Evolutionary conservation across 2,888 invertebrate species (phyloP).

Genomic region (Ecliptopera silaceata): DNA sequence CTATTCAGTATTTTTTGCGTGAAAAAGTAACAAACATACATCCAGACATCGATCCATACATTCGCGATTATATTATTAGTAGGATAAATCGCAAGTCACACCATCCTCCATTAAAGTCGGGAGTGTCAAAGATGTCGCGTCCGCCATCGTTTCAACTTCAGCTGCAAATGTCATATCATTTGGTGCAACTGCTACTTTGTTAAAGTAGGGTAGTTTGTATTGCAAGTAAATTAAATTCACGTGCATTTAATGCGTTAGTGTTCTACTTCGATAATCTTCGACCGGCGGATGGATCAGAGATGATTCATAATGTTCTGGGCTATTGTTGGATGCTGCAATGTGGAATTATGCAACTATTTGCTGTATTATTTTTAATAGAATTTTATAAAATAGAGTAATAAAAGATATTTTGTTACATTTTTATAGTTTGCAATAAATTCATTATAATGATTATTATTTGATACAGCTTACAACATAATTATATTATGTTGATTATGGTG

Average conservation of each 20-base stretch:
- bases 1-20: too few species aligned
- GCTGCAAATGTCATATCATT: slow-evolving; percentile 72
- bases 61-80: too few species aligned
- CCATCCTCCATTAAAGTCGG: not conserved
- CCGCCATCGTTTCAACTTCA: slow-evolving; percentile 29
- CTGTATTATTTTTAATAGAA: slow-evolving; percentile 53
- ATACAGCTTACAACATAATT: too few species aligned
- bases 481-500: too few species aligned
- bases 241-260: slow-evolving; percentile 81
- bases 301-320: slow-evolving; percentile 78
- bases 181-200: slow-evolving; percentile 79
- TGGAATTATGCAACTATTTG: slow-evolving; percentile 72
- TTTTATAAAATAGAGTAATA: too few species aligned
- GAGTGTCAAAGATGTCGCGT: slow-evolving; percentile 5
- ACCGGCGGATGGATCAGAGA: slow-evolving; percentile 74
- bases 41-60: too few species aligned
- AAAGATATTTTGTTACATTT: too few species aligned
- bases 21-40: too few species aligned
- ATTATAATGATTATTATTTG: too few species aligned
- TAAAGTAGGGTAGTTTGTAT: slow-evolving; percentile 69
- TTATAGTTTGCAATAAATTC: too few species aligned
- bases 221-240: slow-evolving; percentile 80
- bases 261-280: slow-evolving; percentile 81
- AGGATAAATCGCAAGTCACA: too few species aligned
- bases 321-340: slow-evolving; percentile 77